Conservation (phyloP, 37 sponge, comb jelly and placozoan species). For the Halichondria panicea region DNA sequence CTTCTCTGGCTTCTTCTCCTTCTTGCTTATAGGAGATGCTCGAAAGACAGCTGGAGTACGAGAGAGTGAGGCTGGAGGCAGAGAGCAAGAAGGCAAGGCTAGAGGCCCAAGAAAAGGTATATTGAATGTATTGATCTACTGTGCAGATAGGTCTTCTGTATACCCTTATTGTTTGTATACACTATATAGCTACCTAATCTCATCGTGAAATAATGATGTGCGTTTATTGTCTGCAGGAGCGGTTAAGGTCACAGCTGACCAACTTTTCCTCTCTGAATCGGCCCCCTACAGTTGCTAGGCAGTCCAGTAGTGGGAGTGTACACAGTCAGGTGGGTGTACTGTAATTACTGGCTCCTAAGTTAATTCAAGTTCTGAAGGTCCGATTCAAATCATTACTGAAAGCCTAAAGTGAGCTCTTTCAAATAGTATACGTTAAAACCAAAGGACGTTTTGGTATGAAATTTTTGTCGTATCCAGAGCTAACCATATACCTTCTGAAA, state of each 20-base stretch:
- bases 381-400: too few species aligned
- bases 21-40: slow-evolving; percentile 54
- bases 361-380: too few species aligned
- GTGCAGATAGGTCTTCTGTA: too few species aligned
- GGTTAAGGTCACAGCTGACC: slow-evolving; percentile 53
- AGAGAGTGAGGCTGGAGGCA: slow-evolving; percentile 63
- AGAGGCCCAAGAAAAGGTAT: slow-evolving; percentile 74
- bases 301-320: slow-evolving; percentile 42
- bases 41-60: slow-evolving; percentile 72
- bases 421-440: too few species aligned
- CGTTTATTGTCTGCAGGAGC: slow-evolving; percentile 47
- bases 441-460: too few species aligned
- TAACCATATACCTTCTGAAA: too few species aligned
- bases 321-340: not conserved
- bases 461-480: too few species aligned
- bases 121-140: too few species aligned
- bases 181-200: too few species aligned
- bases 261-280: slow-evolving; percentile 25
- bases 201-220: too few species aligned
- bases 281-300: slow-evolving; percentile 23
- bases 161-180: not conserved
- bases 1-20: not conserved
- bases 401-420: too few species aligned
- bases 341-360: too few species aligned
- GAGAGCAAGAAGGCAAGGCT: slow-evolving; percentile 60